phyloP scores from a whole-genome alignment of 2,797 vertebrate species.

The Molossus molossus region DNA sequence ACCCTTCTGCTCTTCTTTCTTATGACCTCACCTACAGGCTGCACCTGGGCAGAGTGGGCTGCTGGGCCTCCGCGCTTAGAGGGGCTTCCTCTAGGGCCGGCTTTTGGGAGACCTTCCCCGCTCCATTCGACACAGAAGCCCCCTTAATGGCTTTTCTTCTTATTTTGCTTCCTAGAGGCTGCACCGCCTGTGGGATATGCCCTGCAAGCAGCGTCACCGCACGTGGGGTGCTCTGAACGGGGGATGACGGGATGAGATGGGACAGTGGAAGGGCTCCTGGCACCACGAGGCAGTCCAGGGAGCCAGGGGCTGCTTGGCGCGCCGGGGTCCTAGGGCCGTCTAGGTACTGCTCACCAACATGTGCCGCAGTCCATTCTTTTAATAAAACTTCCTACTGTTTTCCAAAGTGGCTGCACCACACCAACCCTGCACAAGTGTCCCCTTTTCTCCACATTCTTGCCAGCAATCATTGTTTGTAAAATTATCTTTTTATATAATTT shows the following conservation, averaged over 20 bases:
- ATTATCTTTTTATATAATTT: too few relatives aligned
- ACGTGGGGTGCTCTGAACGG: neutral
- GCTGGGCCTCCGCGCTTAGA: conserved; percentile 88
- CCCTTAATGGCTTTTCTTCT: neutral
- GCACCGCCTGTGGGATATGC: neutral
- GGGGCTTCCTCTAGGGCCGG: neutral
- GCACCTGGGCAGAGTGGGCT: conserved; percentile 91
- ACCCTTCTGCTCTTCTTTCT: conserved; percentile 86
- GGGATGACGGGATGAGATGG: neutral
- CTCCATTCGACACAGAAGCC: neutral
- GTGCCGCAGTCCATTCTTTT: too few relatives aligned
- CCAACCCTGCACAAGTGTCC: too few relatives aligned
- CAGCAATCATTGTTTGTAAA: too few relatives aligned
- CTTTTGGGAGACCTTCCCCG: neutral
- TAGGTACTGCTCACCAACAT: too few relatives aligned
- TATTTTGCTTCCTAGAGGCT: neutral
- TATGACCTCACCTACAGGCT: conserved; percentile 87
- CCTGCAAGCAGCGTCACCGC: neutral
- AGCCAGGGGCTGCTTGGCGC: neutral
- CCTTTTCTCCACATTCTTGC: too few relatives aligned
- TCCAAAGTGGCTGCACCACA: too few relatives aligned
- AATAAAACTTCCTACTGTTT: too few relatives aligned
- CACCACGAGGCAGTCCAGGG: fast-evolving
- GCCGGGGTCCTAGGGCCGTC: neutral
- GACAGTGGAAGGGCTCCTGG: neutral